Conservation (phyloP, 2,113 vertebrate genomes). For the Ibidorhyncha struthersii region DNA sequence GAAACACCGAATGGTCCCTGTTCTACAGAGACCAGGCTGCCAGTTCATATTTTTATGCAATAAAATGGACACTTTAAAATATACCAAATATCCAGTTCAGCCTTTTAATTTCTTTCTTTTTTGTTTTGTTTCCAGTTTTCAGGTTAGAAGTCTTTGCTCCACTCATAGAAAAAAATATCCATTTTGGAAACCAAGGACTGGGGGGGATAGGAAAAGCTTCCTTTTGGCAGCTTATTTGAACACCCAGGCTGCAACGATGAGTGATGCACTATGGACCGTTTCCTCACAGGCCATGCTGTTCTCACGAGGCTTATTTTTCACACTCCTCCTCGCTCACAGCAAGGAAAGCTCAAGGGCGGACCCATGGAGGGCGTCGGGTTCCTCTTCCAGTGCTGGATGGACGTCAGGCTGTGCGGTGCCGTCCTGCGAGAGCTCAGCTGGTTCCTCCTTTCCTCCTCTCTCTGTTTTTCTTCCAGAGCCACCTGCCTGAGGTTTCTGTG, state of each 20-base stretch:
- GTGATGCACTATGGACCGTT: not conserved
- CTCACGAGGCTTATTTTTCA: not conserved
- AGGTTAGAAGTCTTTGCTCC: not conserved
- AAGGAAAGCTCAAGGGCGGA: not conserved
- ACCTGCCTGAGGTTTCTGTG: not conserved
- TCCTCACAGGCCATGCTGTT: not conserved
- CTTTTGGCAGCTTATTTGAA: not conserved
- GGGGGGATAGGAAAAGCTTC: not conserved
- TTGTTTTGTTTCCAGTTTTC: not conserved
- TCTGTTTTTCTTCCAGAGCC: not conserved
- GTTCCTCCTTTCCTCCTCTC: not conserved
- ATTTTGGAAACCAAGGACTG: not conserved
- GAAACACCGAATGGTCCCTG: not conserved
- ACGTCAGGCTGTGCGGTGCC: accelerated
- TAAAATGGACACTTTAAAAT: not conserved
- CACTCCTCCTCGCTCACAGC: not conserved
- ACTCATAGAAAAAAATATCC: not conserved
- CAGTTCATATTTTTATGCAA: not conserved
- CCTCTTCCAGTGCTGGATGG: not conserved
- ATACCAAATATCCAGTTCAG: not conserved
- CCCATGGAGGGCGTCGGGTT: not conserved
- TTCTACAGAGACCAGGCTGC: not conserved
- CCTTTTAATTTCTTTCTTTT: not conserved
- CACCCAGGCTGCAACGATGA: not conserved
- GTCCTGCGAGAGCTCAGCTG: not conserved